Base-by-base conservation (phyloP, 2,888 invertebrate genomes). In the Blera fallax region DNA sequence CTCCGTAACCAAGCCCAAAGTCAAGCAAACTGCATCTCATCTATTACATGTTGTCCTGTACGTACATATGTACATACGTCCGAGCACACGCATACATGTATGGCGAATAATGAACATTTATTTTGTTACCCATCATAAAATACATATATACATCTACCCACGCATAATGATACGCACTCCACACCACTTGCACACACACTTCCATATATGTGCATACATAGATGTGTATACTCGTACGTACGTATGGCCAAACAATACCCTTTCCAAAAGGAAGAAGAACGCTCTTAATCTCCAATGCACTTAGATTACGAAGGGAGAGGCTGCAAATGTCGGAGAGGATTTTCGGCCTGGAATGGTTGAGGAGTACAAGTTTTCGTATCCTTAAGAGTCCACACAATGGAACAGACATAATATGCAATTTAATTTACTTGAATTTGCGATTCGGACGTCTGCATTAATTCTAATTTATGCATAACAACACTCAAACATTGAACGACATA, bases 391-490 rank as follows among this genome's bases (percentile, higher is more conserved):
- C 56, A 72, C 69, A 85, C 84, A 85, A 87, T 76, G 78, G 83
- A 74, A 87, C 73, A 87, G 84, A 84, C 84, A 88, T 88, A 83
- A 87, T 88, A 87, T 88, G 88, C 88, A 88, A 87, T 87, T 88
- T 87, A 88, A 87, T 88, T 87, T 87, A 87, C 87, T 87, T 87
- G 87, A 87, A 88, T 87, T 89, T 89, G 88, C 89, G 87, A 88
- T 89, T 89, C 88, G 88, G 89, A 88, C 89, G 88, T 88, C 88
- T 88, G 89, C 88, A 88, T 89, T 88, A 89, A 88, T 88, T 89
- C 88, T 89, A 89, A 89, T 89, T 88, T 89, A 89, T 89, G 89
- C 89, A 89, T 88, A 89, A 89, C 89, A 89, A 88, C 89, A 89
- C 88, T 89, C 88, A 89, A 88, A 89, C 87, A 88, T 88, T 88